Conservation (phyloP, 1,140 invertebrate species). For the Halictus rubicundus region DNA sequence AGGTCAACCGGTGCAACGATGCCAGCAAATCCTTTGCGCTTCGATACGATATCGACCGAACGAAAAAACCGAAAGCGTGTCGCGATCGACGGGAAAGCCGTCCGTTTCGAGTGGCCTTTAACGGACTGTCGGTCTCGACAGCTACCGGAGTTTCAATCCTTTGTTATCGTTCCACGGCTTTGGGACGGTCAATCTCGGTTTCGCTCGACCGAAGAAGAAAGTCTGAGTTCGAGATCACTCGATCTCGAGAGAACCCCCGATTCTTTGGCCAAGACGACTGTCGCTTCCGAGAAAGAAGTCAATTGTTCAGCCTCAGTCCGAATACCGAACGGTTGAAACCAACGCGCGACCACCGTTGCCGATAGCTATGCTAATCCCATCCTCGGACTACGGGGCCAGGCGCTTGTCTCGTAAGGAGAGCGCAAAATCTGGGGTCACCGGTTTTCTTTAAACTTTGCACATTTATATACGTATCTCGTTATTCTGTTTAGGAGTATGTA, state of each 20-base stretch:
- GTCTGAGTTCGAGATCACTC: constrained; percentile 1
- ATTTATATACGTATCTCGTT: no score
- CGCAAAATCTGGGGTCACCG: no score
- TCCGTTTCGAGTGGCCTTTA: constrained; percentile 6
- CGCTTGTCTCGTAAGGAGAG: no score
- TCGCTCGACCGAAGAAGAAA: background rate
- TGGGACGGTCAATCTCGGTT: background rate
- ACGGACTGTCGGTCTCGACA: background rate
- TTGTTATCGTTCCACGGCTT: background rate
- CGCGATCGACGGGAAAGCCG: background rate
- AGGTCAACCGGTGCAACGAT: constrained; percentile 63
- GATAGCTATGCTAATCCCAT: background rate
- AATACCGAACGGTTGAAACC: background rate
- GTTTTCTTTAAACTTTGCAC: no score
- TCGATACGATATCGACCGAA: constrained; percentile 52
- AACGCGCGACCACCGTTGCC: background rate
- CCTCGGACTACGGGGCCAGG: no score
- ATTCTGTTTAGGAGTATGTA: no score
- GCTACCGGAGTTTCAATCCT: background rate
- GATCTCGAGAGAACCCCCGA: background rate
- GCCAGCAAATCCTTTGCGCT: constrained; percentile 50
- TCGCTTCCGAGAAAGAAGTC: background rate
- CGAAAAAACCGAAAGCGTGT: constrained; percentile 40
- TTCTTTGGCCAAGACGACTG: background rate
- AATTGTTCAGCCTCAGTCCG: background rate